Conservation (phyloP, 2,888 invertebrate genomes). For the Amiota communis region DNA sequence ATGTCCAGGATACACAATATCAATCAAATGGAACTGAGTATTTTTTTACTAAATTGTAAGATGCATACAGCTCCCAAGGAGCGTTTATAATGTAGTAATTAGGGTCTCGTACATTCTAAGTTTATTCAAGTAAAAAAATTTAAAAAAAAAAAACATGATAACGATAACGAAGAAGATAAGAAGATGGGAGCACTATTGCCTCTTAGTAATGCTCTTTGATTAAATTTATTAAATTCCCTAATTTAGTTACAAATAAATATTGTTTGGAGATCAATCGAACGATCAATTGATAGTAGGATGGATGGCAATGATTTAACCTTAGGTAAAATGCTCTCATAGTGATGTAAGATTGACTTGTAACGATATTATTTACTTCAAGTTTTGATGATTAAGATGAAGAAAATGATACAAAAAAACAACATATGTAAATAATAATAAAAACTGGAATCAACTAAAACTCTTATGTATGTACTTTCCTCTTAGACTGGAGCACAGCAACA, state of each 20-base stretch:
- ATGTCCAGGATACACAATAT: not conserved
- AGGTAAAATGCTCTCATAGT: conserved; percentile 21
- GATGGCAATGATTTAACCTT: no score
- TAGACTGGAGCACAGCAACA: not conserved
- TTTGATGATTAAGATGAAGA: not conserved
- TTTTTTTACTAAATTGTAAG: conserved; percentile 51
- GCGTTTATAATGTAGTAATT: conserved; percentile 33
- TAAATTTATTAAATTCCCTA: not conserved
- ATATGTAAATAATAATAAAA: not conserved
- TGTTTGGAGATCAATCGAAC: not conserved
- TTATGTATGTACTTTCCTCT: not conserved
- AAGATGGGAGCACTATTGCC: no score
- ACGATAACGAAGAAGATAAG: no score
- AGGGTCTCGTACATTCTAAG: not conserved
- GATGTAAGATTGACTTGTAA: conserved; percentile 2
- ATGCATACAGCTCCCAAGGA: conserved; percentile 61
- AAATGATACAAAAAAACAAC: not conserved
- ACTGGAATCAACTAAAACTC: not conserved
- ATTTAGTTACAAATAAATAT: not conserved
- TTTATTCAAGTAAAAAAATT: not conserved
- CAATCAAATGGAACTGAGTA: conserved; percentile 57
- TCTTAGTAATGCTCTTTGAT: not conserved
- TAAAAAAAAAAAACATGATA: no score
- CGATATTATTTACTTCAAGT: not conserved
- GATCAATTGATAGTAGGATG: no score